phyloP scores from a whole-genome alignment of 2,113 vertebrate genomes.

The Thryonomys swinderianus region DNA sequence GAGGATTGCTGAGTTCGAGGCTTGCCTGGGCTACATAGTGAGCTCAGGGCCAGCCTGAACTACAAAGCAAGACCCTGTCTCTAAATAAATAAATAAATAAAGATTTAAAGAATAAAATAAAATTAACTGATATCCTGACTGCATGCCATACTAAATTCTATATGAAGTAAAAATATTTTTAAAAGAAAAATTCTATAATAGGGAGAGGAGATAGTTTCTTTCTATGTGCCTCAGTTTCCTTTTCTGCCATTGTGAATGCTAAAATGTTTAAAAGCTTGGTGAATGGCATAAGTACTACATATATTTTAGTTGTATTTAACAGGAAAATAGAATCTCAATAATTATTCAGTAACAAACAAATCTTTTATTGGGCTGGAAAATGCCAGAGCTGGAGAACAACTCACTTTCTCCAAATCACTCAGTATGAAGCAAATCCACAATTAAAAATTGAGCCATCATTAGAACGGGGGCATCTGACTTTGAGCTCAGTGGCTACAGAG shows the following conservation, averaged over 20 bases:
- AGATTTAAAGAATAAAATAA: no score
- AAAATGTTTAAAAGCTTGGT: not conserved
- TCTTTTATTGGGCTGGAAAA: constrained; percentile 14
- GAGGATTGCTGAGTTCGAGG: no score
- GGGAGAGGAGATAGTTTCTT: not conserved
- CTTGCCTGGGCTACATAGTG: no score
- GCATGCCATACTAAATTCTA: not conserved
- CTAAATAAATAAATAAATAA: no score
- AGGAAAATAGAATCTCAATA: constrained; percentile 21
- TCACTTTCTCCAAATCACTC: constrained; percentile 7
- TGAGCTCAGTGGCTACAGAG: not conserved
- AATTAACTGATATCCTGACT: not conserved
- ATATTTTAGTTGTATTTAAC: not conserved
- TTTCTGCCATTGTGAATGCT: not conserved
- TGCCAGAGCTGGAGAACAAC: constrained; percentile 24
- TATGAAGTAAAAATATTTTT: constrained; percentile 14
- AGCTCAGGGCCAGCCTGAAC: no score
- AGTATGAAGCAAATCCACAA: not conserved
- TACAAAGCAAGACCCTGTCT: no score
- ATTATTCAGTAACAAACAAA: constrained; percentile 33
- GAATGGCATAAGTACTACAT: not conserved
- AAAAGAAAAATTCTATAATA: constrained; percentile 12
- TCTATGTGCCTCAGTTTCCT: not conserved
- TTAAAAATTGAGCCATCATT: constrained; percentile 36
- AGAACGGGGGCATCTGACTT: constrained; percentile 6